These are phyloP conservation scores for Goniozus legneri DNA, from an alignment of 1,140 invertebrate genomes.

Conservation along the genomic window DNA sequence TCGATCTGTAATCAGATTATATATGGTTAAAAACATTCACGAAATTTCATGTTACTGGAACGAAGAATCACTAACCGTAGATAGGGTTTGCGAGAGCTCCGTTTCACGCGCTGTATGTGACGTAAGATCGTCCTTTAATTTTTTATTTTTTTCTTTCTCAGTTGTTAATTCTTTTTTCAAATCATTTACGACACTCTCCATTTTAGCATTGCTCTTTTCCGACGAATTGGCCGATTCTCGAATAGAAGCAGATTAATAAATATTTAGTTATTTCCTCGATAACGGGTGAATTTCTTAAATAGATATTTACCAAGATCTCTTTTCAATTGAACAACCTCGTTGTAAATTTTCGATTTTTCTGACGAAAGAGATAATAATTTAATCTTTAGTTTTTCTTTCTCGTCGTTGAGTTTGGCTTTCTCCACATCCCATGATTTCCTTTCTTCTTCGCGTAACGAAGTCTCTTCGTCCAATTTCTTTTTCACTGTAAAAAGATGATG, in stretches of 20 bases:
- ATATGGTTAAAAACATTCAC: neutral
- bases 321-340: conserved; percentile 47
- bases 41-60: too few relatives aligned
- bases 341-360: conserved; percentile 49
- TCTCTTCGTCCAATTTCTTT: conserved; percentile 58
- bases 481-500: conserved; percentile 38
- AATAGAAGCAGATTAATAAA: neutral
- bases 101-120: conserved; percentile 37
- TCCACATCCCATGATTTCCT: conserved; percentile 52
- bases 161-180: conserved; percentile 44
- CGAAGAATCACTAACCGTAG: conserved; percentile 27
- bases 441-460: conserved; percentile 57
- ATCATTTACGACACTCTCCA: conserved; percentile 39
- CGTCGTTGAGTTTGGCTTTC: conserved; percentile 58
- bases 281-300: too few relatives aligned
- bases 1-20: conserved; percentile 32
- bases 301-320: conserved; percentile 44
- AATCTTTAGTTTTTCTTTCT: conserved; percentile 58
- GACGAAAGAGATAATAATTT: conserved; percentile 51
- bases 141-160: conserved; percentile 47
- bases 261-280: neutral
- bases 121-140: conserved; percentile 48
- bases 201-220: conserved; percentile 38
- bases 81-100: conserved; percentile 40
- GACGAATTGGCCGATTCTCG: conserved; percentile 39